Percentiles rank a stretch among this genome's conserved stretches.
Conservation (phyloP, 2,797 vertebrate species). For the Chaetodon trifasciatus region DNA sequence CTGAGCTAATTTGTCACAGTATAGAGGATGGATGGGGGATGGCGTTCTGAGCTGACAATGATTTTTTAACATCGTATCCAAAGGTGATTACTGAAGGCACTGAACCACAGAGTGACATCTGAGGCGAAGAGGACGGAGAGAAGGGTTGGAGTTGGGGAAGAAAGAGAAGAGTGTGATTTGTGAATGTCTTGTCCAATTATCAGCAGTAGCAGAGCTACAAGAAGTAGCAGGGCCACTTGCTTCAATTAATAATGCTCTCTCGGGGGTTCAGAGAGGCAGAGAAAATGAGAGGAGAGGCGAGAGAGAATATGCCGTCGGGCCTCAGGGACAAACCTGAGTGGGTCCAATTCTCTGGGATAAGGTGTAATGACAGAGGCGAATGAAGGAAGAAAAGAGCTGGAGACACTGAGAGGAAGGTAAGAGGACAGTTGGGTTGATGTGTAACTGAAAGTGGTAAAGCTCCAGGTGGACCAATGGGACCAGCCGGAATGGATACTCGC, state of each 20-base stretch:
- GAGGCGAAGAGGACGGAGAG: not conserved
- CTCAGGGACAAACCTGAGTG: conserved; percentile 52
- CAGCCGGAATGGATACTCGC: conserved; percentile 18
- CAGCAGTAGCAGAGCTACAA: conserved; percentile 46
- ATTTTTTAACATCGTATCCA: conserved; percentile 38
- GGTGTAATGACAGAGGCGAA: conserved; percentile 52
- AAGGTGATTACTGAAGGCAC: conserved; percentile 54
- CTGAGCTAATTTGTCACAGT: conserved; percentile 2
- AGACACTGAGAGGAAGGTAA: conserved; percentile 17
- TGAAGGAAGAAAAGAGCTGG: conserved; percentile 33
- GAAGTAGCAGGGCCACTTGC: conserved; percentile 42
- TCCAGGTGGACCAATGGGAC: conserved; percentile 22
- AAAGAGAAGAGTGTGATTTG: conserved; percentile 53
- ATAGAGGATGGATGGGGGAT: not conserved
- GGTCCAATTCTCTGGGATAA: conserved; percentile 56
- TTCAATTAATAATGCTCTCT: conserved; percentile 68
- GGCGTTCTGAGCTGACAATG: conserved; percentile 19
- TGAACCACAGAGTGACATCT: conserved; percentile 38
- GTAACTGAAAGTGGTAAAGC: conserved; percentile 41
- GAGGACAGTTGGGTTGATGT: conserved; percentile 35
- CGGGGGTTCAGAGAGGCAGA: conserved; percentile 34
- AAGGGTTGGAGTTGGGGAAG: conserved; percentile 4
- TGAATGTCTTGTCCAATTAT: conserved; percentile 75
- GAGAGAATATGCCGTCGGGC: conserved; percentile 31
- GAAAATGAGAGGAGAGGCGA: conserved; percentile 46